Evolutionary conservation across 2,113 vertebrate genomes (phyloP).

Genomic region (Oostethus manadensis): DNA sequence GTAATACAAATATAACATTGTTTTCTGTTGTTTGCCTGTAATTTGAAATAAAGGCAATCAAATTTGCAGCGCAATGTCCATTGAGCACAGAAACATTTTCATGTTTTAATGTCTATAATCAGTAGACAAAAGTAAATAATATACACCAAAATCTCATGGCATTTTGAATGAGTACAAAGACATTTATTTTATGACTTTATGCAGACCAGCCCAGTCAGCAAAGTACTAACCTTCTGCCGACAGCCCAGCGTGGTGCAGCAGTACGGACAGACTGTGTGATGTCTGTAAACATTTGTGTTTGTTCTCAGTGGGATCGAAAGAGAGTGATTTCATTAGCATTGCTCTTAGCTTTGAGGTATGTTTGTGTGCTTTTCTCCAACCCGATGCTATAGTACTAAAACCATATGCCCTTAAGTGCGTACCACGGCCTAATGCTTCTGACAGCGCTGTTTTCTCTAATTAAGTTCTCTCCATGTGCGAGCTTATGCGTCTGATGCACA

Average conservation of each 20-base stretch:
- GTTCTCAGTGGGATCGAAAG: conserved; percentile 59
- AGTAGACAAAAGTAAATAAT: background rate
- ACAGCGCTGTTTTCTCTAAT: conserved; percentile 78
- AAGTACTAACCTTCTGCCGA: conserved; percentile 15
- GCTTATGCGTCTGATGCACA: conserved; percentile 63
- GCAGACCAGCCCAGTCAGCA: background rate
- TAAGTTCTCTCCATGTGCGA: conserved; percentile 68
- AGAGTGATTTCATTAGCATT: conserved; percentile 75
- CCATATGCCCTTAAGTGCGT: conserved; percentile 77
- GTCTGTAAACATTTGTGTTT: conserved; percentile 72
- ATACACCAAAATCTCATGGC: background rate
- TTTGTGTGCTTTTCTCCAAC: conserved; percentile 66
- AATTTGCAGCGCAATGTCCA: background rate
- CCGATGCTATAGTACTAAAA: conserved; percentile 70
- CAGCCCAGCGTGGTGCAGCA: conserved; percentile 56
- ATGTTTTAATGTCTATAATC: background rate
- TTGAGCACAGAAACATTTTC: background rate
- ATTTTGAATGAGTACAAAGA: background rate
- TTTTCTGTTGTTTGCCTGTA: no score
- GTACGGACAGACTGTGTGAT: conserved; percentile 58
- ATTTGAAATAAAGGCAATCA: background rate
- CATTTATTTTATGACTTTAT: background rate
- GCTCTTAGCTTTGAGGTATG: conserved; percentile 72
- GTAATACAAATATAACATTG: no score
- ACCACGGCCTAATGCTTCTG: conserved; percentile 75